A percentile compares a stretch with the other conserved stretches of the same genome.
phyloP scores from a whole-genome alignment of 2,113 vertebrate genomes.

The Lucifuga dentata region DNA sequence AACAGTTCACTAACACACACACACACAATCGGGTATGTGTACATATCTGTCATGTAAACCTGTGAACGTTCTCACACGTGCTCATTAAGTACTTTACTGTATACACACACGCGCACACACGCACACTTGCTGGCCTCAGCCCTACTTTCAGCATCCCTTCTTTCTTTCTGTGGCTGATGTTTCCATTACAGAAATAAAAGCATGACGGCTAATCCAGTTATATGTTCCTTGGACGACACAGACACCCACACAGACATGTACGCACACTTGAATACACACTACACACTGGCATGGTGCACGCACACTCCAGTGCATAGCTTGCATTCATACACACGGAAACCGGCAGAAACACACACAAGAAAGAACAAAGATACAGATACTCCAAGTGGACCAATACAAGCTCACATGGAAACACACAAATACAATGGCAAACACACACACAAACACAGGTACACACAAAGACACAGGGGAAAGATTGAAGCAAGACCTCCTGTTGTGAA shows the following conservation, averaged over 20 bases:
- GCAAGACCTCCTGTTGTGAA: constrained; percentile 50
- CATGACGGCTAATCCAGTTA: constrained; percentile 82
- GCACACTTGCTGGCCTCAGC: constrained; percentile 51
- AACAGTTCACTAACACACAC: neutral
- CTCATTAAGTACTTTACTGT: neutral
- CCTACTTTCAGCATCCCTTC: constrained; percentile 64
- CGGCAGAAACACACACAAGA: neutral
- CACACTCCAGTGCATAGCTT: constrained; percentile 10
- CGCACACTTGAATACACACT: neutral
- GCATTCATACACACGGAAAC: neutral
- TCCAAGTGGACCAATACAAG: constrained; percentile 26
- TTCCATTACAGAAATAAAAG: constrained; percentile 82
- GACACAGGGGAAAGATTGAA: constrained; percentile 42
- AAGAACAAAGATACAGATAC: constrained; percentile 12
- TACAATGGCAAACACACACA: constrained; percentile 2
- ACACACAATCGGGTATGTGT: no score
- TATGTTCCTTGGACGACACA: constrained; percentile 69
- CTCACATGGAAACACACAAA: constrained; percentile 6
- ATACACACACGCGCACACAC: constrained; percentile 1
- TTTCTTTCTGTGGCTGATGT: constrained; percentile 55
- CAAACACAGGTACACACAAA: constrained; percentile 4
- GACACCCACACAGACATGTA: neutral
- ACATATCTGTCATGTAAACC: neutral
- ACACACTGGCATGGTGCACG: constrained; percentile 1
- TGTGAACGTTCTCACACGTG: neutral